Conservation (phyloP, 2,888 invertebrate genomes). For the Scrobipalpa atriplicella region DNA sequence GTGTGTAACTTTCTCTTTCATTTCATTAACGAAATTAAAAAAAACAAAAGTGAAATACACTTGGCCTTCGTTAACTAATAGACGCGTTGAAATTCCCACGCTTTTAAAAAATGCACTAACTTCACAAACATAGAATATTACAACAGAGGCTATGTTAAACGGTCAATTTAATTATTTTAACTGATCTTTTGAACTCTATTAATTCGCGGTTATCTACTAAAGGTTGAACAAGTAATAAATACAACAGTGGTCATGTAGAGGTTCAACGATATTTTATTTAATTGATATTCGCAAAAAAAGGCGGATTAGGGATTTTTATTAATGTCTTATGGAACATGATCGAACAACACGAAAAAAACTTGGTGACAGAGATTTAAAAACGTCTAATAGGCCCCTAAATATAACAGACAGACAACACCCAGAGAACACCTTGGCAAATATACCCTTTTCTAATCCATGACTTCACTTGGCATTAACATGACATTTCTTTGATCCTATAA, state of each 20-base stretch:
- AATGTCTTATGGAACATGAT: too few species aligned
- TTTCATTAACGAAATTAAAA: neutral
- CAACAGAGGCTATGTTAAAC: neutral
- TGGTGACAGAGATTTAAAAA: too few species aligned
- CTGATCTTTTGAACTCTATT: constrained; percentile 5
- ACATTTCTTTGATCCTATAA: too few species aligned
- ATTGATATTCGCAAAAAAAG: too few species aligned
- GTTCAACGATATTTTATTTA: neutral
- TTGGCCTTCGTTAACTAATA: neutral
- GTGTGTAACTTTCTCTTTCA: neutral
- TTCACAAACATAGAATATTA: neutral
- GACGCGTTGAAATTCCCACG: neutral
- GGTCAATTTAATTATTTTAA: constrained; percentile 1
- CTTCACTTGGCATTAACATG: too few species aligned
- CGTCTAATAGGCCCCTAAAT: too few species aligned
- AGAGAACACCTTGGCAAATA: too few species aligned
- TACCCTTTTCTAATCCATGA: too few species aligned
- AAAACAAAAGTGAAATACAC: constrained; percentile 6
- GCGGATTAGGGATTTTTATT: too few species aligned
- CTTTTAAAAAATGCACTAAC: neutral
- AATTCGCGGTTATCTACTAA: neutral
- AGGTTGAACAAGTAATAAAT: neutral
- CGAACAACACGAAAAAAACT: too few species aligned
- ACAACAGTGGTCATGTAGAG: neutral
- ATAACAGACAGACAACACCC: too few species aligned